Evolutionary conservation across 1,140 invertebrate species (phyloP).

Genomic region (Plectrocnemia conspersa): DNA sequence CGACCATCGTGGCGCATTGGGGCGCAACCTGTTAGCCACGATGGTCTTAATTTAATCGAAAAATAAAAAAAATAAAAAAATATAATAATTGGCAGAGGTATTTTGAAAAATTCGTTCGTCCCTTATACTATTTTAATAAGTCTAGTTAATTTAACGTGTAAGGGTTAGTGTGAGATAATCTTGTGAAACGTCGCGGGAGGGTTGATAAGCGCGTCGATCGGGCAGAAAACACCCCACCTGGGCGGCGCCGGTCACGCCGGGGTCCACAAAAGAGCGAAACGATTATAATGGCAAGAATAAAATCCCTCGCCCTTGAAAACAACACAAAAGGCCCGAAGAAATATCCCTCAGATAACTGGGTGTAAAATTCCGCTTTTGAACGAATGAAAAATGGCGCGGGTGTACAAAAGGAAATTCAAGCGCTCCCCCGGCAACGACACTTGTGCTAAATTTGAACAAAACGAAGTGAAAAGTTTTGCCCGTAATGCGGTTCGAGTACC

Average conservation of each 20-base stretch:
- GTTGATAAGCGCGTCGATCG: conserved; percentile 10
- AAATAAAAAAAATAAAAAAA: no score
- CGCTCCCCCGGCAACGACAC: no score
- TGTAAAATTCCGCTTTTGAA: conserved; percentile 21
- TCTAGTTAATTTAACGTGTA: no score
- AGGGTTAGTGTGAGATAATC: conserved; percentile 15
- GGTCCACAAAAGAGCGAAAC: conserved; percentile 14
- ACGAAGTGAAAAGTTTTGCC: conserved; percentile 19
- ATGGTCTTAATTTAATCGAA: no score
- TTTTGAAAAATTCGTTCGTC: no score
- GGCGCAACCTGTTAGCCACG: no score
- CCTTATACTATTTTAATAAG: no score
- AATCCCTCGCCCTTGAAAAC: conserved; percentile 20
- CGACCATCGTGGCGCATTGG: no score
- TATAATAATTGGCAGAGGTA: no score
- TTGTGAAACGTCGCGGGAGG: neutral
- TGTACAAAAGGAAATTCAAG: conserved; percentile 6
- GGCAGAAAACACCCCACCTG: conserved; percentile 10
- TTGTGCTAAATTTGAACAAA: conserved; percentile 16
- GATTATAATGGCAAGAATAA: conserved; percentile 22
- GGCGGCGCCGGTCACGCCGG: conserved; percentile 11
- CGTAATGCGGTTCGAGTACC: conserved; percentile 12
- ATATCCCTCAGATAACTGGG: conserved; percentile 13
- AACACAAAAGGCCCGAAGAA: conserved; percentile 16
- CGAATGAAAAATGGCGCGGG: no score